phyloP scores from a whole-genome alignment of 2,797 vertebrate species.

The Coracias cyanogaster region DNA sequence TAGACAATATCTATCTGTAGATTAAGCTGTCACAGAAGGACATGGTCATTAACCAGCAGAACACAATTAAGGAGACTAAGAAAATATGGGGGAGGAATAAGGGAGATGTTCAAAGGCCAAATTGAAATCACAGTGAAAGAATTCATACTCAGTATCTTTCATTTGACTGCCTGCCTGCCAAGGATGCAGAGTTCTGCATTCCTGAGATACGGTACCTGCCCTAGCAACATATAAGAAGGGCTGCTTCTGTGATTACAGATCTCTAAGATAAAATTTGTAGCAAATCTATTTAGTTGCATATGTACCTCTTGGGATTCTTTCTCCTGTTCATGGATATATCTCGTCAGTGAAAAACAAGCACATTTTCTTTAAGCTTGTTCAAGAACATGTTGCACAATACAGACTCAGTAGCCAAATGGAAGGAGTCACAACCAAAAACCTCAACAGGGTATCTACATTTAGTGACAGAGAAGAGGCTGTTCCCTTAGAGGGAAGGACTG shows the following conservation, averaged over 20 bases:
- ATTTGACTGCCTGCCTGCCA: neutral
- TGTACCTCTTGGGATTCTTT: neutral
- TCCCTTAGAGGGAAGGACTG: neutral
- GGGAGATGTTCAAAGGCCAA: neutral
- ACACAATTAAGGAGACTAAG: neutral
- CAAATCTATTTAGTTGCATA: neutral
- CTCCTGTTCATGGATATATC: neutral
- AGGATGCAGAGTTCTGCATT: neutral
- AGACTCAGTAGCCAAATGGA: neutral
- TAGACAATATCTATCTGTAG: neutral
- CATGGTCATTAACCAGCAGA: neutral
- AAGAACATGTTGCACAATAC: neutral
- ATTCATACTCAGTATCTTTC: neutral
- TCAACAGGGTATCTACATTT: neutral
- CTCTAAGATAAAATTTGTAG: neutral
- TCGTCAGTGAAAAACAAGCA: neutral
- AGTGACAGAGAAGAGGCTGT: neutral
- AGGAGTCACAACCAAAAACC: neutral
- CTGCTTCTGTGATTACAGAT: neutral
- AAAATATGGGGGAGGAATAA: neutral
- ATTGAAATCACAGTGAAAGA: neutral
- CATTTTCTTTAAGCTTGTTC: neutral
- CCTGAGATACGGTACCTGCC: neutral
- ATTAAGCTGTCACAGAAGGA: neutral
- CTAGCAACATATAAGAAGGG: neutral